Conservation (phyloP, 2,797 vertebrate genomes). For the Myiotriccus ornatus region DNA sequence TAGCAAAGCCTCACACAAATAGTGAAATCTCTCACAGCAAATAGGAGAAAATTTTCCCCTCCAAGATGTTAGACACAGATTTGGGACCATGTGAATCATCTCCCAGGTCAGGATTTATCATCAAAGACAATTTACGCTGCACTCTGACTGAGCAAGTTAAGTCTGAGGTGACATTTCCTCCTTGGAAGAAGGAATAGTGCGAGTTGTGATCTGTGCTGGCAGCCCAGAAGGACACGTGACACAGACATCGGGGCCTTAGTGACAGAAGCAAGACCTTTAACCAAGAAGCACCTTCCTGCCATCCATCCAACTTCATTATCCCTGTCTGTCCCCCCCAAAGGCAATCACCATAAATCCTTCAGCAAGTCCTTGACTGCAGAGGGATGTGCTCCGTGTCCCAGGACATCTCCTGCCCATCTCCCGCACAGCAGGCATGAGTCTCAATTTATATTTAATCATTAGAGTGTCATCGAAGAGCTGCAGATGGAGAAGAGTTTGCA, state of each 20-base stretch:
- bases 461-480: neutral
- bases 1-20: neutral
- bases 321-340: neutral
- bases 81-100: neutral
- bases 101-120: neutral
- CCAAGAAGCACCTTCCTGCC: neutral
- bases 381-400: neutral
- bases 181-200: neutral
- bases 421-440: neutral
- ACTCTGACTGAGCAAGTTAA: neutral
- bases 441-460: neutral
- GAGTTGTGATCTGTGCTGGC: neutral
- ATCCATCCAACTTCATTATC: neutral
- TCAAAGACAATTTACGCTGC: neutral
- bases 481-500: neutral
- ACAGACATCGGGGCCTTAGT: neutral
- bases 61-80: neutral
- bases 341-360: neutral
- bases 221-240: neutral
- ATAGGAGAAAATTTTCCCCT: neutral
- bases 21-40: neutral
- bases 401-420: neutral
- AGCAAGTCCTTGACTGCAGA: neutral
- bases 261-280: neutral
- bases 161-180: neutral